Evolutionary conservation across 2,888 invertebrate species (phyloP), one percentile per base, ranked within the genome.

Genomic region (Apodemia mormo): DNA sequence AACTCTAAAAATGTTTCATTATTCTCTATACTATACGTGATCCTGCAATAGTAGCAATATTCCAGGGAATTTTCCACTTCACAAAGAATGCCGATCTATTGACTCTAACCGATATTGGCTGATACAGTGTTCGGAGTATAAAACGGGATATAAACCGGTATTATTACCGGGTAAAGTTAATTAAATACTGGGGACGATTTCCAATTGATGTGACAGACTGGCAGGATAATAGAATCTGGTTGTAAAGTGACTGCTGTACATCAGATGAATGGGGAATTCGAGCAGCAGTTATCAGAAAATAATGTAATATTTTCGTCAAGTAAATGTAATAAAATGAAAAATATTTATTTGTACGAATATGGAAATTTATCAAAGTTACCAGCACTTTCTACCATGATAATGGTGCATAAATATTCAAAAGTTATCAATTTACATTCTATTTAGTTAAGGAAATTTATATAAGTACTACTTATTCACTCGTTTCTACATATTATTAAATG

Each of bases 1-100:
- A 52, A 52, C 52, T 52, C 52, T 52, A 54, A 54, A 54, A n/a
- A 54, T 54, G n/a, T 54, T 54, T 54, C 52, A 54, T 54, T 54
- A 54, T 22, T 22, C 52, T 22, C 54, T 22, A 8, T n/a, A 22
- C 54, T 54, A 54, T 54, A 54, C 22, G 8, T 54, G 54, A 54
- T 54, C 54, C 54, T 54, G 54, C 22, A 54, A 54, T 22, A 54
- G 54, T 54, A 22, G 54, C 54, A 54, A 54, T 54, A 54, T 22
- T 22, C 52, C 52, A 22, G n/a, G 6, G 54, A 54, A 54, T 54
- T 54, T 54, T 54, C 54, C 54, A 54, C 54, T 54, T 54, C 22
- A 54, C 54, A 22, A 54, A 54, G 54, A 54, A 54, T 54, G 54
- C 54, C 54, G 54, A n/a, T 54, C 22, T 54, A 54, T 54, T 54